Evolutionary conservation across 2,113 vertebrate genomes (phyloP), one percentile per base, ranked within the genome.

Genomic region (Pomatostomus ruficeps): DNA sequence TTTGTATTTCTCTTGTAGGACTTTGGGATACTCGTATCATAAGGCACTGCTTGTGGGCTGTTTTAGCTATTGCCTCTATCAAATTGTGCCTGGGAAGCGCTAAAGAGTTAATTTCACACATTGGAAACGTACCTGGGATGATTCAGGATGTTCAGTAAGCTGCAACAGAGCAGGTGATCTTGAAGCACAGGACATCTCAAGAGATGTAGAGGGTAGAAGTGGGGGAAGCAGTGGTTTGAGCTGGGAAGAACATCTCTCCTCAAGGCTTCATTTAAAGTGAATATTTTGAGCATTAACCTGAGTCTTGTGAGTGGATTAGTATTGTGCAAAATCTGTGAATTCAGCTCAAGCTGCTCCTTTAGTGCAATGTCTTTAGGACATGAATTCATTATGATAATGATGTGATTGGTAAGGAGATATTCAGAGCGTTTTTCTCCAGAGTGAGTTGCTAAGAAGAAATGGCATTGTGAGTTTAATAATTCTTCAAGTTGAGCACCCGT

Each of bases 301-400:
- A 89, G 80, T 91, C 81, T 85, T 95, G 80, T 0, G 5, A 87
- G 73, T 85, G 77, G 92, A 91, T 91, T 91, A 92, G 61, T 78
- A 85, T 72, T 94, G 76, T 91, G 76, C 54, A 63, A 94, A 96
- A 94, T 85, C 61, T 84, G 66, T 91, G 87, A 96, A 92, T 95
- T 96, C 85, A 93, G 92, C 4, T 17, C 6, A 33, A 84, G 61
- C 66, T 5, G 21, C 22, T 82, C 66, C 81, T 95, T 96, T 94
- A 96, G 95, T 77, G 73, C 17, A 2, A 80, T 95, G 78, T 95
- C 88, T 97, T 94, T 73, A 94, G 97, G 93, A 95, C 38, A 83
- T 93, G 74, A 97, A 91, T 85, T 96, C 66, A 88, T 97, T 95
- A 95, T 85, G 43, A 58, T 95, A 93, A 96, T 67, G 48, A 96